Conservation (phyloP, 2,113 vertebrate species). For the Eclectus roratus region DNA sequence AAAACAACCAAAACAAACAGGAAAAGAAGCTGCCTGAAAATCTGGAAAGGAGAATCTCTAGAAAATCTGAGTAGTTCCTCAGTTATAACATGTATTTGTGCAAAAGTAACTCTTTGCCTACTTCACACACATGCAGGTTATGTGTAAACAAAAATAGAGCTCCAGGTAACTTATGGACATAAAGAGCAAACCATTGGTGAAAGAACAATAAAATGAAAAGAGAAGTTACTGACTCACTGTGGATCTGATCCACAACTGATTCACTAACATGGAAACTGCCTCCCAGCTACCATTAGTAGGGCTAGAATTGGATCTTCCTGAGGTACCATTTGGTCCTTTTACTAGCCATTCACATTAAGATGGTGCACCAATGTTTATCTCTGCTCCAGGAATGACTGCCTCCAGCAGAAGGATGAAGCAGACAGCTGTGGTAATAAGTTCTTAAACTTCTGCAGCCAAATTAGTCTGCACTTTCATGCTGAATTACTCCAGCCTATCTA, state of each 20-base stretch:
- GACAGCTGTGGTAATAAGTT: not conserved
- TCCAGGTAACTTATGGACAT: not conserved
- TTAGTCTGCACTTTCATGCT: not conserved
- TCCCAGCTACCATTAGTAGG: not conserved
- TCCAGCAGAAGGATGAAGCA: not conserved
- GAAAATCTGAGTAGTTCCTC: not conserved
- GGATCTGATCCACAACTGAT: not conserved
- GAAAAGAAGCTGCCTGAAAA: not conserved
- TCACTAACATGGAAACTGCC: not conserved
- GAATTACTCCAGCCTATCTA: not conserved
- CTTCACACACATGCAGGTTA: not conserved
- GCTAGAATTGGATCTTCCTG: not conserved
- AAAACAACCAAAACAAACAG: not conserved
- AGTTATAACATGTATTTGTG: not conserved
- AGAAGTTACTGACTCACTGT: not conserved
- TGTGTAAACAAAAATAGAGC: not conserved
- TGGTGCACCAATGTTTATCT: not conserved
- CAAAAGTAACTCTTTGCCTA: not conserved
- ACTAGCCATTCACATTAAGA: not conserved
- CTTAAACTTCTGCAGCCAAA: not conserved
- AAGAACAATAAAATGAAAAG: not conserved
- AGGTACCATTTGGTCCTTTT: not conserved
- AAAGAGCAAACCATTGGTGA: not conserved
- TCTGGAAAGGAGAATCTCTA: not conserved
- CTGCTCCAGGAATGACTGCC: not conserved